Percentiles rank a stretch among this genome's conserved stretches.
These are phyloP conservation scores for Drosophila rubida DNA, from an alignment of 2,888 invertebrate species.

Conservation along the genomic window DNA sequence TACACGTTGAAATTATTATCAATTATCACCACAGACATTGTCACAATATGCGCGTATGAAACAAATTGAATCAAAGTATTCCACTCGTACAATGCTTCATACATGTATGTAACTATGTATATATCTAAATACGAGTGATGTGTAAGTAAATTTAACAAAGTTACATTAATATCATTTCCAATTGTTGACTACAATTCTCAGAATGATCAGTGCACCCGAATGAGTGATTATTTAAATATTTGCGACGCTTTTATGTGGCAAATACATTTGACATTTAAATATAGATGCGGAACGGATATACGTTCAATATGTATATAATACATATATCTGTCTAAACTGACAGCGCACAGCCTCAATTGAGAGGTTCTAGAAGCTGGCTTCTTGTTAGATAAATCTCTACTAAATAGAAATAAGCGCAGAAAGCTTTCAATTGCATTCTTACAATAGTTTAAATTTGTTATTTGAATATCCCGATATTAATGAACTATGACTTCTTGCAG, in stretches of 20 bases:
- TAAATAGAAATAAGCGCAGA: no score
- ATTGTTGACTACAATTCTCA: slow-evolving; percentile 4
- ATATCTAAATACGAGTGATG: neutral
- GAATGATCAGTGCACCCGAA: neutral
- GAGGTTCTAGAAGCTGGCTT: no score
- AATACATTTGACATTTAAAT: no score
- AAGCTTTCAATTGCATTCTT: no score
- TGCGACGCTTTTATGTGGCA: neutral
- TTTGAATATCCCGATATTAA: neutral
- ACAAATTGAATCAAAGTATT: slow-evolving; percentile 69
- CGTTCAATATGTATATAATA: no score
- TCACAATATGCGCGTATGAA: slow-evolving; percentile 20
- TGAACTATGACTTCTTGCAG: slow-evolving; percentile 81
- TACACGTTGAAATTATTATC: slow-evolving; percentile 61
- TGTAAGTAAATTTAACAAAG: slow-evolving; percentile 3
- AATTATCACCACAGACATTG: slow-evolving; percentile 62
- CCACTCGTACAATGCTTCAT: slow-evolving; percentile 28
- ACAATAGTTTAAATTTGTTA: no score
- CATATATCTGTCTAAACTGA: no score
- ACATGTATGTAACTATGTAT: slow-evolving; percentile 9
- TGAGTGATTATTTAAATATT: neutral
- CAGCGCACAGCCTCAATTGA: no score
- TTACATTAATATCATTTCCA: slow-evolving; percentile 8
- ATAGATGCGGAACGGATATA: no score
- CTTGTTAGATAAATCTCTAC: no score